Percentiles rank a stretch among this genome's conserved stretches.
phyloP scores from a whole-genome alignment of 2,113 vertebrate species.

The Elanoides forficatus region DNA sequence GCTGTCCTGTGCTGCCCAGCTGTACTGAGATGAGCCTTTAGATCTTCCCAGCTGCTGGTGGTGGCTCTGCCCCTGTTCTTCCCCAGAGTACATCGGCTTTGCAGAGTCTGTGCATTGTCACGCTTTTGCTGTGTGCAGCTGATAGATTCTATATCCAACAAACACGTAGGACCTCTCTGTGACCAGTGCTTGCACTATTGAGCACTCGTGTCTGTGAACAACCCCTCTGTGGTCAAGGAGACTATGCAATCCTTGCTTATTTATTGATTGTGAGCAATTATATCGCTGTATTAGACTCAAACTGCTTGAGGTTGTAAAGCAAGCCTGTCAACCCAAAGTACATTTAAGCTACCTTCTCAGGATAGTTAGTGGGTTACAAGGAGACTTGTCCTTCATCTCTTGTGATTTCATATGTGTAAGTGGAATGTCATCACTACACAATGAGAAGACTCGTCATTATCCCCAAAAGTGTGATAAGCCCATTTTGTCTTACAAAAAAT shows the following conservation, averaged over 20 bases:
- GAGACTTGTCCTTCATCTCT: neutral
- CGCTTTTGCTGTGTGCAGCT: accelerated
- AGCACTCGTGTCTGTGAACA: neutral
- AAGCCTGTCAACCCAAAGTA: neutral
- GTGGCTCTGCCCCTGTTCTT: neutral
- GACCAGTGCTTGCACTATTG: neutral
- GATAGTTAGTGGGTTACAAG: neutral
- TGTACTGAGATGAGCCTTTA: neutral
- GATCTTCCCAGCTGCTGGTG: neutral
- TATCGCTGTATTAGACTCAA: neutral
- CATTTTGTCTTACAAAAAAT: neutral
- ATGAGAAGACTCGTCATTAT: neutral
- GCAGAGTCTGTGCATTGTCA: accelerated
- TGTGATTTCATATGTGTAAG: neutral
- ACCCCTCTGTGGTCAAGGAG: neutral
- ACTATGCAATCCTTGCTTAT: neutral
- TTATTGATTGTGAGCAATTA: neutral
- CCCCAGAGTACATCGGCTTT: accelerated
- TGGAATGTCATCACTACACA: neutral
- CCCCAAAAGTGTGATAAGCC: neutral
- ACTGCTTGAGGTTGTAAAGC: neutral
- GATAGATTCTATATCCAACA: neutral
- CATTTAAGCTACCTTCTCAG: neutral
- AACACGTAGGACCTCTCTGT: neutral
- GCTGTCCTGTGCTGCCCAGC: neutral